These are phyloP conservation scores for Brachirus orientalis DNA, from an alignment of 2,113 vertebrate species.

Conservation along the genomic window DNA sequence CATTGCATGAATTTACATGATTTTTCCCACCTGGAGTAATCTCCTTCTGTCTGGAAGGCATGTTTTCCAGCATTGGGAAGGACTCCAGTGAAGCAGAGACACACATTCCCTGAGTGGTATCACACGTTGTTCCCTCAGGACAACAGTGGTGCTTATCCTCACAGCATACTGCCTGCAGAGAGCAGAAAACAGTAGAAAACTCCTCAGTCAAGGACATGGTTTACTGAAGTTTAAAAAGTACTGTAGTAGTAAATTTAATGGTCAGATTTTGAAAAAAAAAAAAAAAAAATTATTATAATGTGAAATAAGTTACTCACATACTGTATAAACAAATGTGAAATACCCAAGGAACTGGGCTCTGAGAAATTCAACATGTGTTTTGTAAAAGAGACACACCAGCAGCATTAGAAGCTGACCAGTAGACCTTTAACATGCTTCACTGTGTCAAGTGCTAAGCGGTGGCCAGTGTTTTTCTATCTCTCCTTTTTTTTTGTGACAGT, in stretches of 20 bases:
- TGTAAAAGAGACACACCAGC: no score
- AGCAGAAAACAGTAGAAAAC: not conserved
- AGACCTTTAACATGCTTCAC: not conserved
- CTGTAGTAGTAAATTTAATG: no score
- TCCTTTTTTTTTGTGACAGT: no score
- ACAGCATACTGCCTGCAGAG: conserved; percentile 82
- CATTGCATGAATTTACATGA: no score
- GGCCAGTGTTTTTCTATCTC: not conserved
- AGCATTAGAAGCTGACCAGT: not conserved
- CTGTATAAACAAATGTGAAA: no score
- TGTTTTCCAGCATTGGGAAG: conserved; percentile 70
- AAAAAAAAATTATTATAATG: no score
- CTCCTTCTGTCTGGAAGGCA: conserved; percentile 63
- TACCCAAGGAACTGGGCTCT: no score
- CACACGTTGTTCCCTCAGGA: conserved; percentile 75
- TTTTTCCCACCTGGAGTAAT: conserved; percentile 14
- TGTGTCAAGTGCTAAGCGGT: not conserved
- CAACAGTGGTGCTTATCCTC: conserved; percentile 83
- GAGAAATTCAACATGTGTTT: no score
- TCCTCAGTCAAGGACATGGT: not conserved
- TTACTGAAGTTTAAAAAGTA: not conserved
- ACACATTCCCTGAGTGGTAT: conserved; percentile 72
- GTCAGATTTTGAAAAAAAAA: no score
- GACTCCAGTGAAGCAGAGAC: conserved; percentile 14
- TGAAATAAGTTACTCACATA: no score